Evolutionary conservation across 1,140 invertebrate species (phyloP).

Genomic region (Tyrophagus putrescentiae): DNA sequence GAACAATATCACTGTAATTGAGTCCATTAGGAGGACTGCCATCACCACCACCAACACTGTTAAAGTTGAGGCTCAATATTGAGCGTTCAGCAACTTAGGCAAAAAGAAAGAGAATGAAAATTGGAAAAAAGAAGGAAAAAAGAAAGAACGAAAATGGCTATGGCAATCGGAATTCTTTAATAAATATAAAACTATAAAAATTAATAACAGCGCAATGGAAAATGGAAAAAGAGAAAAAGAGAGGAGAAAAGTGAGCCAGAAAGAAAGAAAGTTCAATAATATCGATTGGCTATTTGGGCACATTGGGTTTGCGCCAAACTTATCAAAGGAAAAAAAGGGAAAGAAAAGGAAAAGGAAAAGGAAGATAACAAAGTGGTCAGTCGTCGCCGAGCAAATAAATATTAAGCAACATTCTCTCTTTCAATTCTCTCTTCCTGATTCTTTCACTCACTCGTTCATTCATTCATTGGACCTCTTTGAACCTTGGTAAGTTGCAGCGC

Average conservation of each 20-base stretch:
- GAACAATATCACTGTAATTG: conserved; percentile 9
- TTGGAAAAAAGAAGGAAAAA: no score
- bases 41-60: no score
- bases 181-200: neutral
- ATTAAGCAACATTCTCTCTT: neutral
- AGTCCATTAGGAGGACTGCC: neutral
- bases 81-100: no score
- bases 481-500: no score
- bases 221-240: neutral
- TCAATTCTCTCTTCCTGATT: no score
- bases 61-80: no score
- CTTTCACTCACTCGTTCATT: no score
- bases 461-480: no score
- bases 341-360: no score
- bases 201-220: neutral
- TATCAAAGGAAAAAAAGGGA: no score
- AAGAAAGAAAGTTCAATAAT: neutral
- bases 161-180: neutral
- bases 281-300: neutral
- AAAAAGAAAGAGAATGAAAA: no score
- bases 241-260: neutral
- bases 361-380: conserved; percentile 12
- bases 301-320: neutral
- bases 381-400: neutral
- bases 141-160: no score